Evolutionary conservation across 64 coral and sea anemone species (phyloP).

Genomic region (Montipora capricornis): DNA sequence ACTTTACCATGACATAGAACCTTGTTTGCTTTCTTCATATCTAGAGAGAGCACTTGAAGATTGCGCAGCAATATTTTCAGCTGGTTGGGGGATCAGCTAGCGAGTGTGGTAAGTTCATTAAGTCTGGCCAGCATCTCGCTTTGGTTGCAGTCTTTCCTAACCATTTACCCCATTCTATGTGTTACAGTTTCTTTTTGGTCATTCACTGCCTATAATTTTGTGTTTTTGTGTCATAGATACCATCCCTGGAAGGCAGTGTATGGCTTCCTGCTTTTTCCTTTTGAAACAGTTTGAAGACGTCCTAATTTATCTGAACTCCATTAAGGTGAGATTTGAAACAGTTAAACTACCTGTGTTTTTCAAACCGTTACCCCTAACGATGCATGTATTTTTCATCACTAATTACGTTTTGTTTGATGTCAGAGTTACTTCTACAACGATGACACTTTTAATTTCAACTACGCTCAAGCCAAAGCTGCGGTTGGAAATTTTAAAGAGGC

Average conservation of each 20-base stretch:
- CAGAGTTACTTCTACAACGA: conserved; percentile 99
- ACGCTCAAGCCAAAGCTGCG: conserved; percentile 98
- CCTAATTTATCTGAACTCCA: conserved; percentile 97
- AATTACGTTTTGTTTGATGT: background rate
- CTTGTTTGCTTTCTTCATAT: conserved; percentile 27
- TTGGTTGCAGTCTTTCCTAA: background rate
- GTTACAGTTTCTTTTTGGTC: too few species aligned
- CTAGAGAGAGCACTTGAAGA: conserved; percentile 97
- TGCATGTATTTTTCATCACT: background rate
- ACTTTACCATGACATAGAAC: background rate
- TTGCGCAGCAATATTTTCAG: conserved; percentile 99
- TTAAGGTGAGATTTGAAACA: conserved; percentile 65
- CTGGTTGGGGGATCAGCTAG: conserved; percentile 97
- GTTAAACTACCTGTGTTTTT: background rate
- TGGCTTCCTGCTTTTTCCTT: conserved; percentile 99
- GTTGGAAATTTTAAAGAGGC: conserved; percentile 97
- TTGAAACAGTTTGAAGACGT: conserved; percentile 99
- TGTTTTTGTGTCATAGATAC: conserved; percentile 71
- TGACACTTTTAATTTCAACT: conserved; percentile 99
- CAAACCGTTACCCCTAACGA: background rate
- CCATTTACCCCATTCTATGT: background rate
- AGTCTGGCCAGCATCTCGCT: background rate
- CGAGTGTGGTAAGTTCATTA: conserved; percentile 88
- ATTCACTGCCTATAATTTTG: background rate
- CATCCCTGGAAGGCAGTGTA: conserved; percentile 98